Conservation (phyloP, 2,888 invertebrate genomes). For the Tortrix viridana region DNA sequence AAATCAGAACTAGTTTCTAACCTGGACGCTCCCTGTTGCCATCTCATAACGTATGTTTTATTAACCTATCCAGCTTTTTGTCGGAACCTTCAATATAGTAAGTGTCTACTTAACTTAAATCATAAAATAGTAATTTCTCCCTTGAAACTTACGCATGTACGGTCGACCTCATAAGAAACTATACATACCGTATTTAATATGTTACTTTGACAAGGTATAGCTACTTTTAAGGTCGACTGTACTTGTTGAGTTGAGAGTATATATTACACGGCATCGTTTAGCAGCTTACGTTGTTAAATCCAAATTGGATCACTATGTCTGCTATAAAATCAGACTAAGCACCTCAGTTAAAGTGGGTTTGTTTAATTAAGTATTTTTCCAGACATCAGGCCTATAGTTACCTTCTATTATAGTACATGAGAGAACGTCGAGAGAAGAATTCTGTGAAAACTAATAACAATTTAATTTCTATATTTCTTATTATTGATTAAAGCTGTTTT, state of each 20-base stretch:
- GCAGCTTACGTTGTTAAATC: conserved; percentile 18
- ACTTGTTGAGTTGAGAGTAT: conserved; percentile 2
- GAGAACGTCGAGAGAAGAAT: too few relatives aligned
- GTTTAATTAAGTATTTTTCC: conserved; percentile 1
- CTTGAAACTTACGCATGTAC: conserved; percentile 20
- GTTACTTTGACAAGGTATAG: too few relatives aligned
- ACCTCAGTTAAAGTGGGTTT: conserved; percentile 4
- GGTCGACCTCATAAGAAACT: too few relatives aligned
- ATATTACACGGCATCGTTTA: conserved; percentile 22
- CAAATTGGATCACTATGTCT: conserved; percentile 10
- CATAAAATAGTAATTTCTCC: conserved; percentile 34
- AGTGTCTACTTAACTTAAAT: conserved; percentile 19
- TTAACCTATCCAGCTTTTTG: conserved; percentile 29
- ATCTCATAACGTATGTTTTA: conserved; percentile 24
- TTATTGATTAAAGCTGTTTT: too few relatives aligned
- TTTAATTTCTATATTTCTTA: too few relatives aligned
- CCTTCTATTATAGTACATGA: not conserved
- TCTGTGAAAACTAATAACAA: too few relatives aligned
- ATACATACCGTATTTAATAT: too few relatives aligned
- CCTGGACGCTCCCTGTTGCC: conserved; percentile 12
- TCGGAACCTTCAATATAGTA: conserved; percentile 24
- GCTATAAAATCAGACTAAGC: not conserved
- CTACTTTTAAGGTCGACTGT: too few relatives aligned
- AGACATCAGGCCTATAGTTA: not conserved
- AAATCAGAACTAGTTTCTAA: conserved; percentile 31